Base-by-base conservation (phyloP, 2,888 invertebrate species). In the Latrodectus elegans region DNA sequence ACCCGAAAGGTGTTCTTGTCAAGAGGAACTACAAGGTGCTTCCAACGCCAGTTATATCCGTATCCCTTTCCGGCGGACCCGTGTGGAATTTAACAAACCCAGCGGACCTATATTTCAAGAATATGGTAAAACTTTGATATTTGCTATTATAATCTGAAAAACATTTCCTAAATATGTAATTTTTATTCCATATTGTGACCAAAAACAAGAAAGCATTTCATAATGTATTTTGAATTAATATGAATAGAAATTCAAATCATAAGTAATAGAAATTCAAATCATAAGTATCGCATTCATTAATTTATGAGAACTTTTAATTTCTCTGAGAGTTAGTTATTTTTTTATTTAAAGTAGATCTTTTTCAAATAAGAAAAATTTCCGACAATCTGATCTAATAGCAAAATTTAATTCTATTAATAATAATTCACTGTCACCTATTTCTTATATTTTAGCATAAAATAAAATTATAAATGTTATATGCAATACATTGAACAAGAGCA, bases 21-120 rank as follows among this genome's bases (percentile, higher is more conserved):
- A 88, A 60, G 49, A 74, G 74, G 14, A 68, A 83, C 49, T 83
- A 73, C 74, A 78, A 17, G 9, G 60, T 88, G 0, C 38, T 79
- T 9, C 70, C 88, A 2, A 74, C 88, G 11, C 78, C 83, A 0
- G 78, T 88, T 3, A 78, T 88, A 74, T 71, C 65, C n/a, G 70
- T 79, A 9, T 64, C 88, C 17, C n/a, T 88, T 4, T 78, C 88
- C 12, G 88, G 88, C 11, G 88, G 88, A 26, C 83, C 83, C 2
- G 83, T 79, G 1, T 88, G 88, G 88, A 88, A 88, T 71, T 65
- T 88, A 22, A 52, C 77, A 2, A 15, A 68, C 0, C 83, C 83
- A 6, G 71, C 79, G 2, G 64, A 83, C n/a, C 72, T 88, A 10
- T 88, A 71, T 65, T 88, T 88, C 73, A 82, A 77, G 53, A 49